Percentiles rank a stretch among this genome's conserved stretches.
Conservation (phyloP, 35 echinoderm and acorn worm species). For the Acanthaster planci region DNA sequence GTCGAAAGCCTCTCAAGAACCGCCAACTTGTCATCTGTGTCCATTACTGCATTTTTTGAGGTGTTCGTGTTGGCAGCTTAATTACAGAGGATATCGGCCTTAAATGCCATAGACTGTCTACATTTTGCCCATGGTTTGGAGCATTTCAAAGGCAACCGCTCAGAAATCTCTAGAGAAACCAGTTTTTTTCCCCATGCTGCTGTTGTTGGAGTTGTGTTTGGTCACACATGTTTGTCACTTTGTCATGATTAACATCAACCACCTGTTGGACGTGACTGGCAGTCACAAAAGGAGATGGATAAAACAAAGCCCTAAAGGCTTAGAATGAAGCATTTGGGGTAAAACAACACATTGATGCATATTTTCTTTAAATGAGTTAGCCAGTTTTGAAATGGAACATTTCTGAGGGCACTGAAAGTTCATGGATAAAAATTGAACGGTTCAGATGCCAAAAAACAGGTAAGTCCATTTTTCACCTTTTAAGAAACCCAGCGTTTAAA, state of each 20-base stretch:
- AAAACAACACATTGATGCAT: too few relatives aligned
- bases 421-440: too few relatives aligned
- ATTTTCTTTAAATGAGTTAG: too few relatives aligned
- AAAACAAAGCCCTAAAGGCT: too few relatives aligned
- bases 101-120: neutral
- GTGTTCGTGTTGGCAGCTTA: neutral
- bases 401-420: too few relatives aligned
- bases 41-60: neutral
- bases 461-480: too few relatives aligned
- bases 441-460: too few relatives aligned
- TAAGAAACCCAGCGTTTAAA: too few relatives aligned
- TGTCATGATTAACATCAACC: slow-evolving; percentile 11
- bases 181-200: neutral
- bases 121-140: neutral
- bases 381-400: too few relatives aligned
- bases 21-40: slow-evolving; percentile 8
- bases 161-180: neutral
- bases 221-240: neutral
- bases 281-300: too few relatives aligned
- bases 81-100: neutral
- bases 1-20: slow-evolving; percentile 16
- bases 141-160: slow-evolving; percentile 13
- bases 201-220: neutral
- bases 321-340: too few relatives aligned
- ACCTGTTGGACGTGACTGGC: neutral